These are phyloP conservation scores for Drosophila stalkeri DNA, from an alignment of 2,888 invertebrate species.

Conservation along the genomic window DNA sequence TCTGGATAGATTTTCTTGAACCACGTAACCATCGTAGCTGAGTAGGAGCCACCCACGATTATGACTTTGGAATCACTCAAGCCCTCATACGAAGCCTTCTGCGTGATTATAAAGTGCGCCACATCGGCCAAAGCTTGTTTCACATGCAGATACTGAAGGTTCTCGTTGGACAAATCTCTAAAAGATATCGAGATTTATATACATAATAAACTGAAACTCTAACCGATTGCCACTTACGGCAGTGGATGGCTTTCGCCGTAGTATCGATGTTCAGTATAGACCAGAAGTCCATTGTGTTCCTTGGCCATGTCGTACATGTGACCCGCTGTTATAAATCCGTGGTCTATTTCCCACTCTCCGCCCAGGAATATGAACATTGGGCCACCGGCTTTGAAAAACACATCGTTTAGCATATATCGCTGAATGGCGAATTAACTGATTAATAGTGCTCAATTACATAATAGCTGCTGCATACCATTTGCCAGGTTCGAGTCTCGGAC, in stretches of 20 bases:
- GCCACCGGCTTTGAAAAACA: constrained; percentile 85
- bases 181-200: background rate
- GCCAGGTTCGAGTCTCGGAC: constrained; percentile 86
- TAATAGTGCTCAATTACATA: constrained; percentile 1
- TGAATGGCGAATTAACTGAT: constrained; percentile 23
- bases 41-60: constrained; percentile 89
- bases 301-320: constrained; percentile 88
- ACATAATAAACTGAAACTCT: background rate
- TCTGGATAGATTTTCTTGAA: constrained; percentile 89
- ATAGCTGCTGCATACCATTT: constrained; percentile 82
- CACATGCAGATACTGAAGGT: constrained; percentile 87
- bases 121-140: constrained; percentile 90
- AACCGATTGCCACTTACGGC: constrained; percentile 86
- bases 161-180: constrained; percentile 87
- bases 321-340: constrained; percentile 87
- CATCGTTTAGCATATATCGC: constrained; percentile 86
- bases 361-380: constrained; percentile 90
- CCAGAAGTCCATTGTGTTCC: constrained; percentile 87
- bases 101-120: constrained; percentile 87
- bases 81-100: constrained; percentile 83
- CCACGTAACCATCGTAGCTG: constrained; percentile 90
- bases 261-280: constrained; percentile 93
- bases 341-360: constrained; percentile 89
- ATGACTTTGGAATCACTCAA: constrained; percentile 85
- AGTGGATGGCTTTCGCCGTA: constrained; percentile 92